Evolutionary conservation across 2,888 invertebrate genomes (phyloP).

Genomic region (Netelia melanura): DNA sequence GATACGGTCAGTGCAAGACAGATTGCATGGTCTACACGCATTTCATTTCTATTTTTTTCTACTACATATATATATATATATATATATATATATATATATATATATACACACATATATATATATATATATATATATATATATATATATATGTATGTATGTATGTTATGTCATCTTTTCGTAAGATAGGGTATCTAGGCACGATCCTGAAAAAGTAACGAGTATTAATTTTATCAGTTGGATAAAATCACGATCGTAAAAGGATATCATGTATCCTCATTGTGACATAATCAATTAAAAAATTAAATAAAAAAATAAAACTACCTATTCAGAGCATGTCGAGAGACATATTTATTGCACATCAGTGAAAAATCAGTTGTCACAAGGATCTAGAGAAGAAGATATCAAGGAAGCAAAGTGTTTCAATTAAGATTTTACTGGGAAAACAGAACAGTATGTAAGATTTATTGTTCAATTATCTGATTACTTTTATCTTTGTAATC

Average conservation of each 20-base stretch:
- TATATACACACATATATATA: neutral
- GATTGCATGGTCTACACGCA: neutral
- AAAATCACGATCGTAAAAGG: conserved; percentile 11
- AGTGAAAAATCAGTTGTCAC: conserved; percentile 5
- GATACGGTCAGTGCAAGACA: neutral
- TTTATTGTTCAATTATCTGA: conserved; percentile 62
- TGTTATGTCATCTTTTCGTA: neutral
- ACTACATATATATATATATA: neutral
- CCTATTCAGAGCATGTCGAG: conserved; percentile 38
- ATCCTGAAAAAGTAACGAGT: conserved; percentile 21
- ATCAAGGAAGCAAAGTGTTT: neutral
- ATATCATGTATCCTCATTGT: conserved; percentile 6
- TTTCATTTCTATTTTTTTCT: neutral
- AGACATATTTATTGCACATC: conserved; percentile 14
- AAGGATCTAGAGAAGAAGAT: neutral
- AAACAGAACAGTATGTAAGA: conserved; percentile 43
- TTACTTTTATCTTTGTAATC: conserved; percentile 66
- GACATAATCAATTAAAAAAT: conserved; percentile 17
- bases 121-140: neutral
- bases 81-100: neutral
- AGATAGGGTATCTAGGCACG: neutral
- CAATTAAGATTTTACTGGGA: conserved; percentile 31
- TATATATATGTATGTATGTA: neutral
- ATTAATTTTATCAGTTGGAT: conserved; percentile 41
- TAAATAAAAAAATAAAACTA: conserved; percentile 1